Base-by-base conservation (phyloP, 2,888 invertebrate species). In the Oscheius sp. region DNA sequence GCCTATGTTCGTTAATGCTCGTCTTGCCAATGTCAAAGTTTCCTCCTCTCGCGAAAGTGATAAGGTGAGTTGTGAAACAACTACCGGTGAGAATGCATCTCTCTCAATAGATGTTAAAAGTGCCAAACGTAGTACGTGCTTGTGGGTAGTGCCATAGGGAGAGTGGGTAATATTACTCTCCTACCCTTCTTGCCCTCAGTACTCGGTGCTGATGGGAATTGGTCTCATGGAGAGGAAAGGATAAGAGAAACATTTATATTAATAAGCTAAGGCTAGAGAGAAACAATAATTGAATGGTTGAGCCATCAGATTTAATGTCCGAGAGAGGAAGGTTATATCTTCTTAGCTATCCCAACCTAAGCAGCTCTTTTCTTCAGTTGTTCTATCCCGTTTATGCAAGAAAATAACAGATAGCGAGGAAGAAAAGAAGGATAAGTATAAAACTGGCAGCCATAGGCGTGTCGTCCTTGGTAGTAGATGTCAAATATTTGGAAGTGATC, bases 391-490 rank as follows among this genome's bases (percentile, higher is more conserved):
- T n/a, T n/a, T n/a, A n/a, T n/a, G 6, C 17, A 49, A 49, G 22
- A 24, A 49, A 49, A 49, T 22, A 49, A 3, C 14, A 4, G 20
- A 8, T 22, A 17, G 5, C 24, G 6, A 49, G 49, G 3, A 30
- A n/a, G n/a, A 24, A 38, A 26, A 44, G 44, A 26, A 28, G 59
- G 6, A 24, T 44, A 44, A 28, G 26, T 5, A 20, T 44, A 30
- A 30, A 59, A 17, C 22, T 41, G 54, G 36, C n/a, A 59, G 59
- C 59, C 44, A 59, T 41, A 59, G 59, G 59, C 59, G 59, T 41
- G 59, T 38, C 59, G 59, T 59, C 59, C 59, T 59, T 59, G 59
- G 59, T 59, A 44, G 59, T 59, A 59, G 59, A 59, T 59, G 59
- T 59, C 59, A 59, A 59, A 59, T 59, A 59, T 59, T 59, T 54